Evolutionary conservation across 53 echinoderm and acorn worm species (phyloP).

Genomic region (Temnopleurus reevesii): DNA sequence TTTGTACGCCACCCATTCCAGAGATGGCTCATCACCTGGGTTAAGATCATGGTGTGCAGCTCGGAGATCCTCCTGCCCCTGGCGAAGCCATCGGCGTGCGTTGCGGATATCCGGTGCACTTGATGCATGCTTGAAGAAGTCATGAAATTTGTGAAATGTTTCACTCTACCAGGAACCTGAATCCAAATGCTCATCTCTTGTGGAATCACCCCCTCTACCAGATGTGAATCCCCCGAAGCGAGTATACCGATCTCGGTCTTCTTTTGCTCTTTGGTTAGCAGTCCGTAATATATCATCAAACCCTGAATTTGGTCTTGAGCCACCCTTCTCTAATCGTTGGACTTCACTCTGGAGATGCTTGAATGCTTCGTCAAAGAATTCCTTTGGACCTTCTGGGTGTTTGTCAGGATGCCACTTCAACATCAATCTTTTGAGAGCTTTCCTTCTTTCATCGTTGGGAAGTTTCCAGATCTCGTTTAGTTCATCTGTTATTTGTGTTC

Average conservation of each 20-base stretch:
- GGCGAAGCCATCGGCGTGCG: conserved; percentile 11
- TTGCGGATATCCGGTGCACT: conserved; percentile 9
- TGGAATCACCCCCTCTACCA: not conserved
- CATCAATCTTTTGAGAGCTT: conserved; percentile 29
- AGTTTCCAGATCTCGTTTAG: conserved; percentile 54
- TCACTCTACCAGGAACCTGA: too few relatives aligned
- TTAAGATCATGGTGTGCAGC: conserved; percentile 2
- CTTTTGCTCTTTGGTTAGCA: not conserved
- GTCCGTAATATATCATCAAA: not conserved
- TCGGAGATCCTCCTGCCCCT: conserved; percentile 24
- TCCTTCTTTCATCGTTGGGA: not conserved
- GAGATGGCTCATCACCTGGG: conserved; percentile 28
- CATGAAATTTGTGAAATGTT: not conserved
- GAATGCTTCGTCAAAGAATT: conserved; percentile 39
- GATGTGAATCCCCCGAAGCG: not conserved
- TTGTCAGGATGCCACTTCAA: conserved; percentile 67
- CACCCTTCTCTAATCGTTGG: conserved; percentile 41
- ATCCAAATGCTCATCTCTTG: not conserved
- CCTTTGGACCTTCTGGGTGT: conserved; percentile 36
- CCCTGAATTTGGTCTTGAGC: not conserved
- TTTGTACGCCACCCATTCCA: conserved; percentile 48
- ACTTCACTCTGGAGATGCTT: conserved; percentile 46
- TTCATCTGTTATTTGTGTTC: conserved; percentile 23
- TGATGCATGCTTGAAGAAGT: not conserved
- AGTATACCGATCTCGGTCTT: not conserved